Evolutionary conservation across 1,140 invertebrate species (phyloP), one percentile per base, ranked within the genome.

Genomic region (Notospermus geniculatus): DNA sequence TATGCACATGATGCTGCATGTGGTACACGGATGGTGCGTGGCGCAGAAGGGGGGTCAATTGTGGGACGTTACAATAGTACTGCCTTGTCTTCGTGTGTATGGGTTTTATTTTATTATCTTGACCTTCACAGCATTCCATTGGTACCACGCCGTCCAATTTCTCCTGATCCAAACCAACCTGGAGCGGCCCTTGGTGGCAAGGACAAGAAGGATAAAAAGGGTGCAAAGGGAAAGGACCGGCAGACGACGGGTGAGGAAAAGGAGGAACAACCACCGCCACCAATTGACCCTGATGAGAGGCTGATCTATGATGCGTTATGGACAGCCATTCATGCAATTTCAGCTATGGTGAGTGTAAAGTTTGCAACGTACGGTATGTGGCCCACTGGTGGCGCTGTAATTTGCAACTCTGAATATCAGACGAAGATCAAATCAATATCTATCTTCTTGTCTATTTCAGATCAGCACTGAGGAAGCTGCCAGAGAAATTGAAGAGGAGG

Each of bases 261-360:
- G 17, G 55, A 60, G 39, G 75, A 73, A 52, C 77, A 75, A 45
- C 77, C 76, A 1, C 56, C 70, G 17, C 76, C 75, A 28, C 76
- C 75, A 9, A 57, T 64, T 30, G 78, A 80, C 65, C 70, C 69
- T 1, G 80, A 81, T 72, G 80, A 80, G 65, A 73, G 70, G 65
- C 69, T 80, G 4, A 66, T 81, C 32, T 74, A 64, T 65, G 78
- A 81, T 71, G 73, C 73, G 30, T 74, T 63, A 66, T 66, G 63
- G 1, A 70, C 56, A 39, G 78, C 66, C 17, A 43, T 68, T 5
- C 55, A 59, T 53, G 68, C 58, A 43, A 65, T 79, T 1, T 57
- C 60, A 1, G 63, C 53, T 22, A 72, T 76, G 50, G 74, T 76
- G 62, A 71, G 71, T n/a, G n/a, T n/a, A n/a, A n/a, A n/a, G n/a